Percentiles rank a stretch among this genome's conserved stretches.
Evolutionary conservation across 2,113 vertebrate genomes (phyloP).

Genomic region (Zapus hudsonius): DNA sequence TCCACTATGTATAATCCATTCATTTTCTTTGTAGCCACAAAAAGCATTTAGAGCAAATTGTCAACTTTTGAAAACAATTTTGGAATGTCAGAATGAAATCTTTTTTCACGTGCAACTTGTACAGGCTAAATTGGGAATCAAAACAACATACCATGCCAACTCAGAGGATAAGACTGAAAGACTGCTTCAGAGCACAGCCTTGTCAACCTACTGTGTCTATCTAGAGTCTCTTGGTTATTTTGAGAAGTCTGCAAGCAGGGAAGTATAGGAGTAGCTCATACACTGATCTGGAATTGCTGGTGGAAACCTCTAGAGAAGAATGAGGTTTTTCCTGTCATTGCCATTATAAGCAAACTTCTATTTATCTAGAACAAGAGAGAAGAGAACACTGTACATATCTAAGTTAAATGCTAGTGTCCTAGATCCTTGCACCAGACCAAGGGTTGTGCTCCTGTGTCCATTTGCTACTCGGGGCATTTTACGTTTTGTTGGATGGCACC

Average conservation of each 20-base stretch:
- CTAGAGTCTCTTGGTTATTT: constrained; percentile 15
- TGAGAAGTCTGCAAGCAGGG: not conserved
- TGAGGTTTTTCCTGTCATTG: constrained; percentile 8
- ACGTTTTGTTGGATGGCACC: not conserved
- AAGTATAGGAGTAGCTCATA: not conserved
- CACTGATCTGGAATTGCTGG: not conserved
- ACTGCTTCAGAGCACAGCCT: not conserved
- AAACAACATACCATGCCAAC: not conserved
- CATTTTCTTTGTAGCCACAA: not conserved
- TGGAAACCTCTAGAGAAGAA: not conserved
- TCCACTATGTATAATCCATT: not conserved
- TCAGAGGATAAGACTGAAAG: not conserved
- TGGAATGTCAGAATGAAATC: not conserved
- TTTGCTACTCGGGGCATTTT: not conserved
- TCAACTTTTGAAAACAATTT: not conserved
- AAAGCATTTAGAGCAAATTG: not conserved
- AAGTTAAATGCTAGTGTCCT: not conserved
- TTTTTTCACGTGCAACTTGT: not conserved
- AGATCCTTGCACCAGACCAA: not conserved
- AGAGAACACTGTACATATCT: not conserved
- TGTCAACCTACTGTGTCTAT: not conserved
- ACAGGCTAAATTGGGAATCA: constrained; percentile 24
- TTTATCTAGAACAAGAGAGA: not conserved
- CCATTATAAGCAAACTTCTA: not conserved
- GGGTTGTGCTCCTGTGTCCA: not conserved